Conservation (phyloP, 1,140 invertebrate species). For the Phthorimaea operculella region DNA sequence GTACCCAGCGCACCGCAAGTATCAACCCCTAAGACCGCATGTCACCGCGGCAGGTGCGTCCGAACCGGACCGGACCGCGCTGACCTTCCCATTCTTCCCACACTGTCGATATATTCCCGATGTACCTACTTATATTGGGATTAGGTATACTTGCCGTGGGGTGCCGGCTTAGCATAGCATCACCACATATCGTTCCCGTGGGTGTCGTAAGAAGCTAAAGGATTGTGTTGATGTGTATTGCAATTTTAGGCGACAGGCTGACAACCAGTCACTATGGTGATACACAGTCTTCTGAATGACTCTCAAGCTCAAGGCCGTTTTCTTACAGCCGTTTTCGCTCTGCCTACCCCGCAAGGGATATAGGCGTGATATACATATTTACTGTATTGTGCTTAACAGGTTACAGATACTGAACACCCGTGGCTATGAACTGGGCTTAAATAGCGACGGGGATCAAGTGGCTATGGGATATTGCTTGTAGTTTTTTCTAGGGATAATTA, state of each 20-base stretch:
- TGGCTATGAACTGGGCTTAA: slow-evolving; percentile 60
- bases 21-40: not conserved
- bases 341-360: too few relatives aligned
- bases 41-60: not conserved
- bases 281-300: too few relatives aligned
- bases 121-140: not conserved
- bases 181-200: too few relatives aligned
- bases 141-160: too few relatives aligned
- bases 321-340: too few relatives aligned
- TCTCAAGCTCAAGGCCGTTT: too few relatives aligned
- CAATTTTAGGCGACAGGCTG: too few relatives aligned
- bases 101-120: not conserved
- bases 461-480: not conserved
- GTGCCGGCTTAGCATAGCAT: too few relatives aligned
- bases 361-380: slow-evolving; percentile 17
- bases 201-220: too few relatives aligned
- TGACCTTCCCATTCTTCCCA: not conserved
- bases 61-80: not conserved
- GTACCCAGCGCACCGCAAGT: not conserved
- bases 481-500: too few relatives aligned
- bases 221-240: too few relatives aligned
- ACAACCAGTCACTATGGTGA: too few relatives aligned
- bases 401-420: slow-evolving; percentile 45
- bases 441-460: slow-evolving; percentile 29
- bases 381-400: slow-evolving; percentile 32